Percentiles rank a stretch among this genome's conserved stretches.
Conservation (phyloP, 2,797 vertebrate genomes). For the Tokudaia tokunoshimensis region DNA sequence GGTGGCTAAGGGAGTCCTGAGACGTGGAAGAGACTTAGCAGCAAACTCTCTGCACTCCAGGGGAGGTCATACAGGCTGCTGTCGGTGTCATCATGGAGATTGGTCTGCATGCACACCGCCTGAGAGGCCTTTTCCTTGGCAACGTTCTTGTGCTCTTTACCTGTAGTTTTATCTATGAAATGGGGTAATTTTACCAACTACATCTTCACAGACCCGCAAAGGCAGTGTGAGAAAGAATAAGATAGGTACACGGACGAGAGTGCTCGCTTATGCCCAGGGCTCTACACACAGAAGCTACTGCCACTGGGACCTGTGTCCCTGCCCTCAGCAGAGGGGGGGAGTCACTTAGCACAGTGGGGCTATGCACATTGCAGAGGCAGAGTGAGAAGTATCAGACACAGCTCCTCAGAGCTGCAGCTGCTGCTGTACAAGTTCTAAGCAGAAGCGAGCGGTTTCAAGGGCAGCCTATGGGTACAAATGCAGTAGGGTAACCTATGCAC, state of each 20-base stretch:
- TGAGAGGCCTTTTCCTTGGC: background rate
- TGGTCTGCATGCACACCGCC: too few relatives aligned
- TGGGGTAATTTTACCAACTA: rapidly evolving
- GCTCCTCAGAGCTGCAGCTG: background rate
- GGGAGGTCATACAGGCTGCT: background rate
- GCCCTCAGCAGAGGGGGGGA: background rate
- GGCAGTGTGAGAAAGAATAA: background rate
- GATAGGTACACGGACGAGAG: rapidly evolving
- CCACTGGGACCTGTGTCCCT: rapidly evolving
- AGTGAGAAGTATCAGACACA: rapidly evolving
- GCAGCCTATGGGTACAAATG: background rate
- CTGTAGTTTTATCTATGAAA: background rate
- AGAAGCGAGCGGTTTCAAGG: slow-evolving; percentile 16
- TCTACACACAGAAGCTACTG: background rate
- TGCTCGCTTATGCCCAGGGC: background rate
- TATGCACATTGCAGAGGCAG: background rate
- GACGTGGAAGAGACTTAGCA: too few relatives aligned
- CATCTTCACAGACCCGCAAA: background rate
- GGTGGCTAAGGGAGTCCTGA: background rate
- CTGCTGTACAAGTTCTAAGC: background rate
- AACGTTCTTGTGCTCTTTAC: background rate
- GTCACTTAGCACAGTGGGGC: rapidly evolving
- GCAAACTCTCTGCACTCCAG: background rate
- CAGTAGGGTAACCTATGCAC: background rate
- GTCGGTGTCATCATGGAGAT: too few relatives aligned